Conservation (phyloP, 2,888 invertebrate genomes). For the Torymus auratus region DNA sequence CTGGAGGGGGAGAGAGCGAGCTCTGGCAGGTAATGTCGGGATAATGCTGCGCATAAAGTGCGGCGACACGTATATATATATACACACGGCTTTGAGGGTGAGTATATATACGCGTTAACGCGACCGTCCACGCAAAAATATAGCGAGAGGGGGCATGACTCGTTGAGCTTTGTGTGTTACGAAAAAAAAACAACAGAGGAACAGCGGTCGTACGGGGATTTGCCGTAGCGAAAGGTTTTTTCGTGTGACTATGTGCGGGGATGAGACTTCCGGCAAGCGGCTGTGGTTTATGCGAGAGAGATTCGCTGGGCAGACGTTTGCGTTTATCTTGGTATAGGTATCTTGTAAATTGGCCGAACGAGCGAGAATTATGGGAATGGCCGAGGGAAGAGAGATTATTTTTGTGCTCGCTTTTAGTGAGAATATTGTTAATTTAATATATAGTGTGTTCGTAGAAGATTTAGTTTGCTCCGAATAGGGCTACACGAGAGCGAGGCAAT, state of each 20-base stretch:
- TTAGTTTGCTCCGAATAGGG: no score
- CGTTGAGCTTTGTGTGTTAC: conserved; percentile 40
- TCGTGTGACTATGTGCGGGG: neutral
- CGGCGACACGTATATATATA: conserved; percentile 64
- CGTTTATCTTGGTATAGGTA: no score
- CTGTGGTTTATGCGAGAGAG: neutral
- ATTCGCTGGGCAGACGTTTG: neutral
- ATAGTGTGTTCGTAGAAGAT: no score
- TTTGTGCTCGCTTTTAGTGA: no score
- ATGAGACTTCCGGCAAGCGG: neutral
- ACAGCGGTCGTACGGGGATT: no score
- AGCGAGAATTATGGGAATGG: no score
- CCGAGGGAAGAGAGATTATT: no score
- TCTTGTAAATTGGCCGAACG: no score
- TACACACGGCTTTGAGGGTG: neutral
- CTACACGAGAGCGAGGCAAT: no score
- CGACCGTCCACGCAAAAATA: conserved; percentile 45
- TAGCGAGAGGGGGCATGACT: conserved; percentile 42
- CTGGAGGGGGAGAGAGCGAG: neutral
- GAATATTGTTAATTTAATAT: no score
- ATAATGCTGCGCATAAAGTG: conserved; percentile 75
- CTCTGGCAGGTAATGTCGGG: conserved; percentile 72
- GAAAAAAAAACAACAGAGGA: neutral
- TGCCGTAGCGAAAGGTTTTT: neutral
- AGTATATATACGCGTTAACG: conserved; percentile 46